A percentile compares a stretch with the other conserved stretches of the same genome.
Evolutionary conservation across 2,113 vertebrate genomes (phyloP).

Genomic region (Siphamia tubifer): DNA sequence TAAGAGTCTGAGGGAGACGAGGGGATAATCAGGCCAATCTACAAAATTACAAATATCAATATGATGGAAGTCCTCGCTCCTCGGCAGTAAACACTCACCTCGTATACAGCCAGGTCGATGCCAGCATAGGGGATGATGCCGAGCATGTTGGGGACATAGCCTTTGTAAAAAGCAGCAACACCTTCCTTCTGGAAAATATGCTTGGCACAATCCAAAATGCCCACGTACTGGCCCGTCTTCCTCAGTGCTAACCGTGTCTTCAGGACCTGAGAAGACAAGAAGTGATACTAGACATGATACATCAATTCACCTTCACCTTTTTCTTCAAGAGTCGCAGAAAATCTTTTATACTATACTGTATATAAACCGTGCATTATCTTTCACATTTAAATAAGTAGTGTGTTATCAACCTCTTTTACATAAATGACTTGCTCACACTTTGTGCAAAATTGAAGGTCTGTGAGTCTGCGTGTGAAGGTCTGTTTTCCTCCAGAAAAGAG

Average conservation of each 20-base stretch:
- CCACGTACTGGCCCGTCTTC: slow-evolving; percentile 89
- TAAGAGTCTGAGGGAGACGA: slow-evolving; percentile 83
- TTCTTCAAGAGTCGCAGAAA: neutral
- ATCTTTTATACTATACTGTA: neutral
- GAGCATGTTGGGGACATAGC: slow-evolving; percentile 94
- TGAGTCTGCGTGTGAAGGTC: slow-evolving; percentile 11
- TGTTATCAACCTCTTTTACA: slow-evolving; percentile 2
- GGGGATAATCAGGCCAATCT: neutral
- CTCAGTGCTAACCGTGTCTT: slow-evolving; percentile 93
- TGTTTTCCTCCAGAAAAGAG: slow-evolving; percentile 19
- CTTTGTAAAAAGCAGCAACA: slow-evolving; percentile 91
- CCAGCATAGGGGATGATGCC: slow-evolving; percentile 97
- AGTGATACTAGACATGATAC: neutral
- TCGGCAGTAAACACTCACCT: slow-evolving; percentile 75
- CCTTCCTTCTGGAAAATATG: slow-evolving; percentile 88
- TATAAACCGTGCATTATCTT: neutral
- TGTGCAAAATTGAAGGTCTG: slow-evolving; percentile 12
- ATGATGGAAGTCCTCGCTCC: neutral
- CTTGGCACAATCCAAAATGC: slow-evolving; percentile 89
- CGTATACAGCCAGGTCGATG: slow-evolving; percentile 95
- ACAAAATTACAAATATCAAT: neutral
- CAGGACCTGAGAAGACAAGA: slow-evolving; percentile 82
- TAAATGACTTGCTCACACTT: slow-evolving; percentile 16
- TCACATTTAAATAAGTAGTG: neutral
- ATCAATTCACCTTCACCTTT: neutral